These are phyloP conservation scores for Cyclopterus lumpus DNA, from an alignment of 2,797 vertebrate species.

Conservation along the genomic window DNA sequence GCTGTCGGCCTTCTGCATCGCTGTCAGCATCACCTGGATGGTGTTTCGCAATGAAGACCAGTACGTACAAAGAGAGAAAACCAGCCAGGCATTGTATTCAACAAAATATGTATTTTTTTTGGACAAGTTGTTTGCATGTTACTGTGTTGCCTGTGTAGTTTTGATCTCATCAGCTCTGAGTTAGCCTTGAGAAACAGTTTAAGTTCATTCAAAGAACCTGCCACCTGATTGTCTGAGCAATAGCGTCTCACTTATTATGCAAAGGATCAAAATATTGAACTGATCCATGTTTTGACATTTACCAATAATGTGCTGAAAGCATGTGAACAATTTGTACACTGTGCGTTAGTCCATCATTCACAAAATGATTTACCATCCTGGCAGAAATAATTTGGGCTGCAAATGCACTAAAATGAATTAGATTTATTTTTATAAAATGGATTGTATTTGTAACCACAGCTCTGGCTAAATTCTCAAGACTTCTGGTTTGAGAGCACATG, in stretches of 20 bases:
- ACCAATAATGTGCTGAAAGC: background rate
- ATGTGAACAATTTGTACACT: background rate
- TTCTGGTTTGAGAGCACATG: background rate
- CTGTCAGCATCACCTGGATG: slow-evolving; percentile 91
- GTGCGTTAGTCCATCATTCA: background rate
- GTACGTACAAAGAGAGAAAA: slow-evolving; percentile 81
- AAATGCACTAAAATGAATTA: background rate
- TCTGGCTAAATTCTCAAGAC: background rate
- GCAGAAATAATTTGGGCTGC: background rate
- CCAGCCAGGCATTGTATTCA: background rate
- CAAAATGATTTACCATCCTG: background rate
- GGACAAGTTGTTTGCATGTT: background rate
- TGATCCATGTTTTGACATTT: background rate
- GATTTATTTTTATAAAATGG: background rate
- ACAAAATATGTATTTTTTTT: background rate
- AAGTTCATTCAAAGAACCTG: background rate
- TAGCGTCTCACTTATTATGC: no score
- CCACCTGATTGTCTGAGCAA: background rate
- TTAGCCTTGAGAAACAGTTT: background rate
- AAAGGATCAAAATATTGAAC: background rate
- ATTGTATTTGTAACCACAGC: no score
- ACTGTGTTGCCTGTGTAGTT: background rate
- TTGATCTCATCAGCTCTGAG: background rate
- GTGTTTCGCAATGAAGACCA: slow-evolving; percentile 95
- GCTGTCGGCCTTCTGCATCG: slow-evolving; percentile 86